Evolutionary conservation across 2,888 invertebrate genomes (phyloP), one percentile per base, ranked within the genome.

Genomic region (Drosophila diplacantha): DNA sequence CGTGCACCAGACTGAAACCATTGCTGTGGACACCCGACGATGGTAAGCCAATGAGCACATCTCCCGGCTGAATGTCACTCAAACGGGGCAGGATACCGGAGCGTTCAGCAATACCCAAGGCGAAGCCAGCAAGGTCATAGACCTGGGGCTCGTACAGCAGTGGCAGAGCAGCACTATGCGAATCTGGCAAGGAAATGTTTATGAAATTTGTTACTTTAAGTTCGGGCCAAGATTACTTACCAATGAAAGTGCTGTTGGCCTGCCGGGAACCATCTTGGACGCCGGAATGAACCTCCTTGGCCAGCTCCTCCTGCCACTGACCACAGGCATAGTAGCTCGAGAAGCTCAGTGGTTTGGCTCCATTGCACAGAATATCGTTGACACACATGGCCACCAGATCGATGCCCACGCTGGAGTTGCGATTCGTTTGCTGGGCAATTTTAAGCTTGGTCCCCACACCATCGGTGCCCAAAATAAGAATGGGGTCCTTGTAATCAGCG

Each of bases 341-440:
- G 90, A 99, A 98, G 71, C 96, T 97, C n/a, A 98, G 89, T 0
- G 99, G 98, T 73, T 96, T 94, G 0, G 98, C 99, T 6, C 98
- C 98, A 81, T 98, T 97, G 71, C 97, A 97, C 32, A 99, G 90
- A 46, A 99, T 93, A 88, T 99, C 99, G 89, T 99, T 99, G 7
- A 96, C 98, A 86, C 98, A 99, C 99, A 99, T 99, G 11, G 98
- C 99, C 3, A 99, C 99, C 63, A 99, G 90, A 89, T 99, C 99
- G 62, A 96, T 92, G 34, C 99, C 99, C 66, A 99, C 93, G 0
- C 94, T 94, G 67, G 91, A 89, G 88, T 97, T 96, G 12, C 92
- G 90, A 54, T 92, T 91, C 69, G 91, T 92, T 75, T 91, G 91
- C 87, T 97, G 94, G 0, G 98, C 98, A 67, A 96, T 91, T 93